Evolutionary conservation across 2,113 vertebrate genomes (phyloP).

Genomic region (Silurus glanis): DNA sequence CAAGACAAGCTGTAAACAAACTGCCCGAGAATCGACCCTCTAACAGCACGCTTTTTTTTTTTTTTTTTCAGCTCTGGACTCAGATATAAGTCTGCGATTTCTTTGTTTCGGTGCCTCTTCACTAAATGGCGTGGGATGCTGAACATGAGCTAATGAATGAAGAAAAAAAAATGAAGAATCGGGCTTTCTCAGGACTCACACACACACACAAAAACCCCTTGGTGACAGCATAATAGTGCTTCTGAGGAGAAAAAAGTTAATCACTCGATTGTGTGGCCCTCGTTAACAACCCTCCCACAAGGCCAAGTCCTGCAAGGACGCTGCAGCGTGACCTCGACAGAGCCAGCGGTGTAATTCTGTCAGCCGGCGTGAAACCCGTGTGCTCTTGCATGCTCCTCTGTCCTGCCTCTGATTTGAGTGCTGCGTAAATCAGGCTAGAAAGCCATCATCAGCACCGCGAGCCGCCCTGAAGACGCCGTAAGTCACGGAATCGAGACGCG

Average conservation of each 20-base stretch:
- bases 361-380: slow-evolving; percentile 3
- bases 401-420: slow-evolving; percentile 12
- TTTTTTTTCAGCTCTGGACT: too few relatives aligned
- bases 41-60: not conserved
- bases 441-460: slow-evolving; percentile 15
- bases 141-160: slow-evolving; percentile 53
- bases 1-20: not conserved
- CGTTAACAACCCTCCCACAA: slow-evolving; percentile 9
- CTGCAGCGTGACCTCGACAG: slow-evolving; percentile 29
- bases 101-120: slow-evolving; percentile 35
- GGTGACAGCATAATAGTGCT: not conserved
- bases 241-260: not conserved
- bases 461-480: slow-evolving; percentile 14
- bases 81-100: not conserved
- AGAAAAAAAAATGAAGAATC: slow-evolving; percentile 63
- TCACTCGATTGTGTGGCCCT: not conserved
- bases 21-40: not conserved
- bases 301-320: slow-evolving; percentile 40
- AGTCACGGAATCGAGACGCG: slow-evolving; percentile 16
- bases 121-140: slow-evolving; percentile 59
- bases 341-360: slow-evolving; percentile 44
- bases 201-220: not conserved
- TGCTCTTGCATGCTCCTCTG: not conserved
- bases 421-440: slow-evolving; percentile 39
- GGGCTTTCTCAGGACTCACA: not conserved